Base-by-base conservation (phyloP, 2,797 vertebrate genomes). In the Yasuhikotakia modesta region DNA sequence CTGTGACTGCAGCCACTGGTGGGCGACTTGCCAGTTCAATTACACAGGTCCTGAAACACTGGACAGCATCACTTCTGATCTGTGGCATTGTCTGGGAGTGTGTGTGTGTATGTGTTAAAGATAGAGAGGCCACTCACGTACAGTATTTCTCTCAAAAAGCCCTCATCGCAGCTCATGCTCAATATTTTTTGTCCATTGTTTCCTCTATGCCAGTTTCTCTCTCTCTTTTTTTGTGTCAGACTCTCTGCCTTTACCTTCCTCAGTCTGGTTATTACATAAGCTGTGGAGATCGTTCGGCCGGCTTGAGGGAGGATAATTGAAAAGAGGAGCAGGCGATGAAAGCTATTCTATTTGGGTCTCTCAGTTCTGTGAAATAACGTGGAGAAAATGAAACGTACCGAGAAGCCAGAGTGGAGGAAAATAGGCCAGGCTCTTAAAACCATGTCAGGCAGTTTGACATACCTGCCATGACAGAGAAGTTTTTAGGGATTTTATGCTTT, bases 221-320 rank as follows among this genome's bases (percentile, higher is more conserved):
- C 71, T 55, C 50, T 53, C 63, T 65, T 68, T 32, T 46, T 63
- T n/a, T 27, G 27, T 27, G 27, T 27, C 27, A 27, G 2, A 21
- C 45, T 30, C 74, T 64, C 55, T 69, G 81, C 70, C 78, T 83
- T 53, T 57, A 60, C 79, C 82, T 83, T 84, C 77, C 81, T 80
- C 79, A 81, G 65, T 72, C 69, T 73, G 58, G 79, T 90, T 85
- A 91, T 91, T 92, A 87, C 89, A 85, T 90, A 92, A 93, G 85
- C 82, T 67, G 80, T 70, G 72, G 81, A 83, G 76, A 79, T 81
- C 85, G 83, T 85, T 85, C 87, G 87, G 79, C 79, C 81, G 87
- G 87, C 87, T 86, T 82, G 83, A 57, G 78, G 79, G 84, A 85
- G 86, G 89, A 90, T 93, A 91, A 93, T 91, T 92, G 90, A 92